A percentile compares a stretch with the other conserved stretches of the same genome.
Conservation (phyloP, 23 tunicate species). For the Botrylloides violaceus region DNA sequence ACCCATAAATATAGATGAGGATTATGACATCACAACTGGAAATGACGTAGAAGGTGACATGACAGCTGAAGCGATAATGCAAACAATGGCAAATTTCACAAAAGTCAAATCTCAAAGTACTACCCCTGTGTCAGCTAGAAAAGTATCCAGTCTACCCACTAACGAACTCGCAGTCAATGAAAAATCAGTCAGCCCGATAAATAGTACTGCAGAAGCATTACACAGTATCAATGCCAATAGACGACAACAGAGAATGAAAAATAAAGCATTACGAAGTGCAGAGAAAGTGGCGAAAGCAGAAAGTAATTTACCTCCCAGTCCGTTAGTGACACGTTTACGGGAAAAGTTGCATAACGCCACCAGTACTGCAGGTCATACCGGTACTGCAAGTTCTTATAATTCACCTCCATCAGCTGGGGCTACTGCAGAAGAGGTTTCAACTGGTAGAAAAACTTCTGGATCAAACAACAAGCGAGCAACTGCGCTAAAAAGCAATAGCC, state of each 20-base stretch:
- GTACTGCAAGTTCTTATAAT: conserved; percentile 1
- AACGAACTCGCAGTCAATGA: background rate
- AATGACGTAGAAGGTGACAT: conserved; percentile 41
- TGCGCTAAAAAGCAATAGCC: conserved; percentile 2
- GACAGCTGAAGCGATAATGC: conserved; percentile 13
- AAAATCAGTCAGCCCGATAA: background rate
- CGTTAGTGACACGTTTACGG: conserved; percentile 13
- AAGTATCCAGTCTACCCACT: background rate
- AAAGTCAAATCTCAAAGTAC: background rate
- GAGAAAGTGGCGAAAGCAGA: background rate
- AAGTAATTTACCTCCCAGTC: conserved; percentile 16
- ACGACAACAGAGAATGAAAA: conserved; percentile 17
- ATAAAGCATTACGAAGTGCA: conserved; percentile 4
- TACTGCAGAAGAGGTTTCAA: conserved; percentile 13
- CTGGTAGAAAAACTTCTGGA: background rate
- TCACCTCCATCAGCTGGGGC: conserved; percentile 1
- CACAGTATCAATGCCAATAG: conserved; percentile 14
- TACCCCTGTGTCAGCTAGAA: background rate
- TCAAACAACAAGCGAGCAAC: background rate
- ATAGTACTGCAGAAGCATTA: conserved; percentile 11
- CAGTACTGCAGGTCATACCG: background rate
- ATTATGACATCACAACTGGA: conserved; percentile 35
- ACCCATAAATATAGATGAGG: conserved; percentile 53
- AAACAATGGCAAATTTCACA: conserved; percentile 15
- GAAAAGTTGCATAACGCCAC: conserved; percentile 5